Base-by-base conservation (phyloP, 2,113 vertebrate species). In the Lonchura striata region DNA sequence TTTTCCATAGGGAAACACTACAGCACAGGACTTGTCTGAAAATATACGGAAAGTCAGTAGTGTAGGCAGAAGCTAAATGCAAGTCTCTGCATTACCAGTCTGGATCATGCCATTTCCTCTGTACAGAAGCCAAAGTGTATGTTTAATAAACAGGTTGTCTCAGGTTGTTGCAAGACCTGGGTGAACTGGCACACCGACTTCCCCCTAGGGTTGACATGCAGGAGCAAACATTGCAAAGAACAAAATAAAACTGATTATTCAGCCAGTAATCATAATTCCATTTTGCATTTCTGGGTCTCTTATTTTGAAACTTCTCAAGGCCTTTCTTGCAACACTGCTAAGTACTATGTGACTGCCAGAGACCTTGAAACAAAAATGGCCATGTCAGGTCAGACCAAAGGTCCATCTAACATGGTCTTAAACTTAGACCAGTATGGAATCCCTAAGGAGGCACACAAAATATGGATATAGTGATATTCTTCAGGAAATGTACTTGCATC, bases 71-170 rank as follows among this genome's bases (percentile, higher is more conserved):
- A 95, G 96, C 52, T 21, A 69, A 90, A 94, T 74, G 80, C 95
- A 97, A 97, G 94, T 93, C 85, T 88, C 88, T 96, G 88, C 95
- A 94, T 82, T 88, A 88, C 94, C 82, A 92, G 68, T 56, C 94
- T 92, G 90, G 87, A 97, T 93, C 68, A 56, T 94, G 71, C 90
- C 93, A 93, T 93, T 96, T 97, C 94, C 92, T 96, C 93, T 95
- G 85, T 86, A 71, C 52, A 80, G 90, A 82, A 95, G 95, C 93
- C 96, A 97, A 90, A 95, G 63, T 11, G 0, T 54, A 66, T 92
- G 92, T 92, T 94, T 96, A 96, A 92, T 88, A 96, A 97, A 95
- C 95, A 97, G 93, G 93, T 92, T 96, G 94, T 96, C 95, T 97
- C 93, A 93, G 94, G 93, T 92, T 97, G 94, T 86, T 96, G 95